These are phyloP conservation scores for Melanerpes formicivorus DNA, from an alignment of 2,113 vertebrate species.

Conservation along the genomic window DNA sequence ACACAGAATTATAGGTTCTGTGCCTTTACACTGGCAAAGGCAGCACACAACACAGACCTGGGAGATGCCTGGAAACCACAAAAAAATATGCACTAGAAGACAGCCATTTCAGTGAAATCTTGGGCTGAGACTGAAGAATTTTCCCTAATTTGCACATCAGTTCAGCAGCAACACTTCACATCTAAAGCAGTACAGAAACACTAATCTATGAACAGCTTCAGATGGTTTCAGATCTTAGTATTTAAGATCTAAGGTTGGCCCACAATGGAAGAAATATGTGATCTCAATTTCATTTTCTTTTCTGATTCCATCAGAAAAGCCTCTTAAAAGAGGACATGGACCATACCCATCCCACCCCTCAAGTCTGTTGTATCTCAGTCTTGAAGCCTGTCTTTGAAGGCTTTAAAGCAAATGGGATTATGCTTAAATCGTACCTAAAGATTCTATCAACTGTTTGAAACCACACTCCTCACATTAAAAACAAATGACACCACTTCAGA, in stretches of 20 bases:
- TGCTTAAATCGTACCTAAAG: not conserved
- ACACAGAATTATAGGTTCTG: not conserved
- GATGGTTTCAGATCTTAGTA: not conserved
- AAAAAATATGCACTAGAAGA: not conserved
- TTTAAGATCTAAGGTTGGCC: not conserved
- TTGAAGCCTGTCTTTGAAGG: not conserved
- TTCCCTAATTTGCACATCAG: not conserved
- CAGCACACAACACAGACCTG: not conserved
- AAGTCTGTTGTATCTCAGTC: not conserved
- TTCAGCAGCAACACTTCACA: not conserved
- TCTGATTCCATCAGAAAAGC: not conserved
- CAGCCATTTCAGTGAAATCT: not conserved
- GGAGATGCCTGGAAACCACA: not conserved
- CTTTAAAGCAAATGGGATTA: not conserved
- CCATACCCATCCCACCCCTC: not conserved
- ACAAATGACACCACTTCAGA: not conserved
- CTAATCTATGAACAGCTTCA: not conserved
- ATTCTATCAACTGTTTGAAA: not conserved
- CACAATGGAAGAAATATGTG: not conserved
- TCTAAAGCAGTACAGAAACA: not conserved
- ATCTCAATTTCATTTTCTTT: not conserved
- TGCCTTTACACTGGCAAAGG: not conserved
- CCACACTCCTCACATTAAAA: not conserved
- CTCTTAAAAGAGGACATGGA: not conserved
- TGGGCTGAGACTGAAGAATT: not conserved